phyloP scores from a whole-genome alignment of 2,113 vertebrate species.

The Crotalus helleri region DNA sequence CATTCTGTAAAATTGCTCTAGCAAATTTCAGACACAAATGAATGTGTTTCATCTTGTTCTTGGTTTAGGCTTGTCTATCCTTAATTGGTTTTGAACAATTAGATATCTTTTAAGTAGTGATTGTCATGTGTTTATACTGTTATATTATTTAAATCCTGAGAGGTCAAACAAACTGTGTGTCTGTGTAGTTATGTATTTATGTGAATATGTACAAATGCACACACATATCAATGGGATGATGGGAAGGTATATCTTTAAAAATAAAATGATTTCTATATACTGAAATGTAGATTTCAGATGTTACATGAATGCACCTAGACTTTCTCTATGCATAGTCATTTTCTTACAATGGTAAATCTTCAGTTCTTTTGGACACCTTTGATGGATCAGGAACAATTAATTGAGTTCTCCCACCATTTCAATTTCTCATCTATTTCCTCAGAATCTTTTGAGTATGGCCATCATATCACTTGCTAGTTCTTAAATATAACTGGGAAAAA shows the following conservation, averaged over 20 bases:
- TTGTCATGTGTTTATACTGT: neutral
- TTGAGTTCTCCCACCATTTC: neutral
- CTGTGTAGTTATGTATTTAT: neutral
- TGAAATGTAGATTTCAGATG: neutral
- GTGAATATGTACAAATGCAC: neutral
- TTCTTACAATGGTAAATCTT: neutral
- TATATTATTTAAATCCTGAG: neutral
- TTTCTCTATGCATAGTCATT: neutral
- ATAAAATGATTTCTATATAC: neutral
- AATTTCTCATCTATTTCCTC: neutral
- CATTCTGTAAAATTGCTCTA: neutral
- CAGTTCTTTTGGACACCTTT: neutral
- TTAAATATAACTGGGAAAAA: neutral
- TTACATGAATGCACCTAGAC: neutral
- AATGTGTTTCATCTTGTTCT: conserved; percentile 10
- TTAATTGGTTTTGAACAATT: conserved; percentile 5
- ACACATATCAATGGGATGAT: neutral
- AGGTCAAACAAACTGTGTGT: neutral
- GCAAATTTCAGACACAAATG: conserved; percentile 7
- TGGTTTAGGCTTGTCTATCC: conserved; percentile 2
- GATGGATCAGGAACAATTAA: neutral
- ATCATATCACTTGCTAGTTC: neutral
- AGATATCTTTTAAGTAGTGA: conserved; percentile 2
- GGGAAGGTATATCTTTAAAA: neutral
- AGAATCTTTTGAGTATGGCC: neutral